Evolutionary conservation across 1,140 invertebrate genomes (phyloP).

Genomic region (Bombus impatiens): DNA sequence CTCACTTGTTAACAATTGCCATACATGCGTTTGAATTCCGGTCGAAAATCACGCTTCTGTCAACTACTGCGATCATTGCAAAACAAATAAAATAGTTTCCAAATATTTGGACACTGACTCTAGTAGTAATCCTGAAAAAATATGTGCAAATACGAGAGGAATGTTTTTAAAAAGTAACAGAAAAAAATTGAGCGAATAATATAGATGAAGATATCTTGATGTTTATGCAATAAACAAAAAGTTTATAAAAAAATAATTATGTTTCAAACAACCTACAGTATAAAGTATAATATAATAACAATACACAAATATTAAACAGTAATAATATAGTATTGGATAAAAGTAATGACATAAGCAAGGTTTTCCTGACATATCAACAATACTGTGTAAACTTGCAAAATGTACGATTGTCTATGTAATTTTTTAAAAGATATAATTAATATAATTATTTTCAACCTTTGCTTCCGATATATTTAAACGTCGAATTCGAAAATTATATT

Average conservation of each 20-base stretch:
- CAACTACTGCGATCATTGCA: not conserved
- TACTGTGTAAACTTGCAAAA: too few relatives aligned
- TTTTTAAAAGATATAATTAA: too few relatives aligned
- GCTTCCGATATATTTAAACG: too few relatives aligned
- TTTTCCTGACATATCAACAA: not conserved
- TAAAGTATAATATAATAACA: too few relatives aligned
- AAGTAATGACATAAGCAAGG: not conserved
- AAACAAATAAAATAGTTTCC: not conserved
- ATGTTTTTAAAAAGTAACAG: not conserved
- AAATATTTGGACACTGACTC: not conserved
- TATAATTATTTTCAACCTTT: too few relatives aligned
- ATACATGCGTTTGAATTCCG: not conserved
- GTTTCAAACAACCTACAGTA: too few relatives aligned
- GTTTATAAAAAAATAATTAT: not conserved
- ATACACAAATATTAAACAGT: too few relatives aligned
- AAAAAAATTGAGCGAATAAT: not conserved
- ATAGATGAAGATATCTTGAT: not conserved
- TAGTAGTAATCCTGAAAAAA: not conserved
- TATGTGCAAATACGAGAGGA: not conserved
- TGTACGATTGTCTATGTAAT: too few relatives aligned
- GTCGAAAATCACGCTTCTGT: not conserved
- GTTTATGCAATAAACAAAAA: not conserved
- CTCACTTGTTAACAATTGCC: conserved; percentile 2
- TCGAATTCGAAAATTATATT: too few relatives aligned
- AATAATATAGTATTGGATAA: not conserved